Percentiles rank a stretch among this genome's conserved stretches.
These are phyloP conservation scores for Coreius guichenoti DNA, from an alignment of 2,797 vertebrate species.

Conservation along the genomic window DNA sequence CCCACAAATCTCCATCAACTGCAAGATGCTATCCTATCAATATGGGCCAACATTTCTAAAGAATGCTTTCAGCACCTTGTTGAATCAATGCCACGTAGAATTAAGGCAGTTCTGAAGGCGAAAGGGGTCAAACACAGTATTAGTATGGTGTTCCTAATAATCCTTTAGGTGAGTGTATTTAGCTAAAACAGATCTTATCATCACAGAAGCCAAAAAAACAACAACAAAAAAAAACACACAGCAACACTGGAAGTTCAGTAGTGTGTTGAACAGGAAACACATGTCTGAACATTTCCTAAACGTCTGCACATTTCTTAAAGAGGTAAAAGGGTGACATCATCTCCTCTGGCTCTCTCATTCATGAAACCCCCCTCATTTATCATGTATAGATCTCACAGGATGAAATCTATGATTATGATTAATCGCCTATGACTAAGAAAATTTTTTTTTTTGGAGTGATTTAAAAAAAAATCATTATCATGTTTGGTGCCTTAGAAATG, in stretches of 20 bases:
- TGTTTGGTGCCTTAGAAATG: background rate
- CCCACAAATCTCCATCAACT: too few relatives aligned
- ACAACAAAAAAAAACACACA: background rate
- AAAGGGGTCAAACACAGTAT: too few relatives aligned
- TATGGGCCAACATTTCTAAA: too few relatives aligned
- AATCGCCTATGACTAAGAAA: background rate
- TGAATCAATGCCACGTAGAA: too few relatives aligned
- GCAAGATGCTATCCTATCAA: too few relatives aligned
- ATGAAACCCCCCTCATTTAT: slow-evolving; percentile 25
- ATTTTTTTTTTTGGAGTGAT: background rate
- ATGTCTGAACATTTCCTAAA: slow-evolving; percentile 21
- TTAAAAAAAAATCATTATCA: background rate
- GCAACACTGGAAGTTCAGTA: slow-evolving; percentile 33
- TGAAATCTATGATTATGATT: background rate
- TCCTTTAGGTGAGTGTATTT: too few relatives aligned
- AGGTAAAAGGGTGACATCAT: slow-evolving; percentile 11
- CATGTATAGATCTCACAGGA: background rate
- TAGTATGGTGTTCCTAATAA: too few relatives aligned
- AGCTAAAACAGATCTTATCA: background rate
- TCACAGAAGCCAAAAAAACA: background rate
- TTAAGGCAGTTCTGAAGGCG: too few relatives aligned
- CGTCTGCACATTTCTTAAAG: slow-evolving; percentile 24
- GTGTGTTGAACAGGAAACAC: slow-evolving; percentile 31
- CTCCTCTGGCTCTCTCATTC: slow-evolving; percentile 13
- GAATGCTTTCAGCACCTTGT: too few relatives aligned